Conservation (phyloP, 2,113 vertebrate species). For the Mionectes macconnelli region DNA sequence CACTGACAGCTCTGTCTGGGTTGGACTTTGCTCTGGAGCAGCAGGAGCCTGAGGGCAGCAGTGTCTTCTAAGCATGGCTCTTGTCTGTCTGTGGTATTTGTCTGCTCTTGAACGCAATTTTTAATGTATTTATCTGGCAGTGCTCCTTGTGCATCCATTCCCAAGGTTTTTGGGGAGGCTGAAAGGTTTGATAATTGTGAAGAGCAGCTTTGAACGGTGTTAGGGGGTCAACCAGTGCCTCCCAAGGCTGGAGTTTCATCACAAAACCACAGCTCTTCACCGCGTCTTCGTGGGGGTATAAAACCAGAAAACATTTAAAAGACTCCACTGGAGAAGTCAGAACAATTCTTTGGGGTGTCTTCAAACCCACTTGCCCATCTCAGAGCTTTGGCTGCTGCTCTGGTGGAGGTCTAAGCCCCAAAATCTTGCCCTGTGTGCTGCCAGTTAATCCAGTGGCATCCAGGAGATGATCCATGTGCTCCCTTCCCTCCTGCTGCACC, state of each 20-base stretch:
- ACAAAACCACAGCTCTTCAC: rapidly evolving
- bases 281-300: neutral
- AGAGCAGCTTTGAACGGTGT: rapidly evolving
- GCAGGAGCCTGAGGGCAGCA: neutral
- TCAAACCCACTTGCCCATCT: neutral
- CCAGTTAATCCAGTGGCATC: neutral
- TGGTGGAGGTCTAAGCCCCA: neutral
- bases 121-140: neutral
- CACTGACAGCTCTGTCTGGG: neutral
- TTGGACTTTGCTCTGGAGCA: neutral
- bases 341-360: neutral
- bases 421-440: neutral
- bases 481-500: neutral
- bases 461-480: neutral
- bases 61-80: neutral
- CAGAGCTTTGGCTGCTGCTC: neutral
- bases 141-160: neutral
- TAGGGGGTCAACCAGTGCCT: neutral
- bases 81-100: neutral
- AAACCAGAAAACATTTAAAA: neutral
- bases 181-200: neutral
- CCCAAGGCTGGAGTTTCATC: neutral
- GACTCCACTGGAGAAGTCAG: neutral
- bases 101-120: neutral
- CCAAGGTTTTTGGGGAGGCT: neutral